Conservation (phyloP, 2,113 vertebrate species). For the Microtus oregoni region DNA sequence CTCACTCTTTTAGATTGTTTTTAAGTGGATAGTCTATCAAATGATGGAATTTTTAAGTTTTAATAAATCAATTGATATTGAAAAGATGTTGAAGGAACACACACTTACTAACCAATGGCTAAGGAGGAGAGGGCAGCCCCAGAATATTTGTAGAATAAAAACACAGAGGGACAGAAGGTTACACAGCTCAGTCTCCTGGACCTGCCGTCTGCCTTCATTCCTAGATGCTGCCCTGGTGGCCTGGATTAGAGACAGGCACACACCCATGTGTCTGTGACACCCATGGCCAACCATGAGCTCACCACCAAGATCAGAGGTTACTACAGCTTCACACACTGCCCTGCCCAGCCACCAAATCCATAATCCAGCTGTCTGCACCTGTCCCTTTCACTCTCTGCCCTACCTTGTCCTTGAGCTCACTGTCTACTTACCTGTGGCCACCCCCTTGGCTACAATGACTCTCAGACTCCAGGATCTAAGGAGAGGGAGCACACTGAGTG, state of each 20-base stretch:
- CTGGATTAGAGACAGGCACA: not conserved
- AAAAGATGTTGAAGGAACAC: not conserved
- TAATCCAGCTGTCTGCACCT: not conserved
- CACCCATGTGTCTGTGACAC: not conserved
- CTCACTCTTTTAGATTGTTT: not conserved
- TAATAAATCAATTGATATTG: not conserved
- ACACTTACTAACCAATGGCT: not conserved
- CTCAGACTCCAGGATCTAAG: not conserved
- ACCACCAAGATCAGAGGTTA: not conserved
- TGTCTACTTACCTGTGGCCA: not conserved
- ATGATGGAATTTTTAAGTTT: not conserved
- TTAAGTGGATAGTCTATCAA: not conserved
- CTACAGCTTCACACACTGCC: not conserved
- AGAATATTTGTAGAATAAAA: fast-evolving
- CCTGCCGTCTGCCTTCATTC: not conserved
- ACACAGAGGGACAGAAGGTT: too few species aligned
- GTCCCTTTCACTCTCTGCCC: not conserved
- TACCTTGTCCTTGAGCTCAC: not conserved
- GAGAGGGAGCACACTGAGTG: fast-evolving
- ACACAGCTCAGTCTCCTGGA: fast-evolving
- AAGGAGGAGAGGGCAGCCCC: fast-evolving
- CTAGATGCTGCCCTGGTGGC: not conserved
- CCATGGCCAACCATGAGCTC: not conserved
- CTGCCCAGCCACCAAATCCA: not conserved
- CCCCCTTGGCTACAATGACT: not conserved